Evolutionary conservation across 1,140 invertebrate species (phyloP), one percentile per base, ranked within the genome.

Genomic region (Leptinotarsa texana): DNA sequence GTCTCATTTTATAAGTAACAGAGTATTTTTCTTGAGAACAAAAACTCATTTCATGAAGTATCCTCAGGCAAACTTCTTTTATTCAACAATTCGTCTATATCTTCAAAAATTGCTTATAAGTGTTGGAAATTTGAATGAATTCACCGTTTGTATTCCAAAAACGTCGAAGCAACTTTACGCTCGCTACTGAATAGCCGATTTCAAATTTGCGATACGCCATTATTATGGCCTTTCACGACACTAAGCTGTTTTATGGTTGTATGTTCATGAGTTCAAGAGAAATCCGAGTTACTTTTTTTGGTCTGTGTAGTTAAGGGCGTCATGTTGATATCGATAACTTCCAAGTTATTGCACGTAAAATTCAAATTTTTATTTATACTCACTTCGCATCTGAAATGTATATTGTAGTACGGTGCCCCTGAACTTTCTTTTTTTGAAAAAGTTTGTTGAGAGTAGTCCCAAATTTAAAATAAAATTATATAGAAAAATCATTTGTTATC

Each of bases 101-200:
- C 51, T 65, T 69, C 47, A 17, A 67, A 74, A 74, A 74, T 21
- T 33, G 42, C 49, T 65, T 42, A 57, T 22, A 69, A 74, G 42
- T 47, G 66, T 68, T 49, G 27, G 11, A 18, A 68, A 68, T 68
- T 68, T 68, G 42, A 68, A 68, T 68, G 66, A 68, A 68, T 42
- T 15, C 42, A 33, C n/a, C 66, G 66, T 68, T 68, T 68, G 33
- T 68, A 68, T 68, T 33, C 66, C 33, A n/a, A 42, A 42, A 2
- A 47, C 11, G 66, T 27, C 24, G 24, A 47, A 68, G 42, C 42
- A 68, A 68, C 3, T 68, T 42, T 47, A 4, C 24, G 24, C 33
- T 47, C 1, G 66, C 17, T 17, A n/a, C 51, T 3, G 42, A 68
- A 68, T 68, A 4, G 66, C 24, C 66, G 33, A 68, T 68, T 68